Conservation (phyloP, 2,888 invertebrate genomes). For the Hirtodrosophila trivittata region DNA sequence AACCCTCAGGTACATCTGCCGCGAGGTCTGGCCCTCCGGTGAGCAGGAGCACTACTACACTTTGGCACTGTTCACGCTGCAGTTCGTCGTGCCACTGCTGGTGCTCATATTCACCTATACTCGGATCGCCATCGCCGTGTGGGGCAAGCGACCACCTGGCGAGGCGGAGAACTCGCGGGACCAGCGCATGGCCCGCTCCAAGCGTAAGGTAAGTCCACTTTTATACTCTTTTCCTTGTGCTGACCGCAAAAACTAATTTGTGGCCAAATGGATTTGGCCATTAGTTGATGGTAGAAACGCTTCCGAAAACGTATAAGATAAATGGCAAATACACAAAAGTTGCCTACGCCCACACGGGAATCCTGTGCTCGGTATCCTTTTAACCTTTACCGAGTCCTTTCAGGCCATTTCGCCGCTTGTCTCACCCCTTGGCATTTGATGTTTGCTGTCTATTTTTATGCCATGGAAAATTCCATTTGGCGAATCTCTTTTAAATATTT, state of each 20-base stretch:
- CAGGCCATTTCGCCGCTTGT: background rate
- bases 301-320: conserved; percentile 27
- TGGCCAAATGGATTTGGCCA: conserved; percentile 39
- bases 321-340: conserved; percentile 37
- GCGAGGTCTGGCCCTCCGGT: conserved; percentile 88
- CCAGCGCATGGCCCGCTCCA: conserved; percentile 92
- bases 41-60: conserved; percentile 90
- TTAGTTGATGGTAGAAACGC: conserved; percentile 16
- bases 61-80: conserved; percentile 90
- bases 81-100: conserved; percentile 92
- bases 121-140: conserved; percentile 93
- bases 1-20: conserved; percentile 87
- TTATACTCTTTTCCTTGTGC: conserved; percentile 16
- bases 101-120: conserved; percentile 94
- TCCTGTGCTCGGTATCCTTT: conserved; percentile 26
- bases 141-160: conserved; percentile 94
- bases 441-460: conserved; percentile 18
- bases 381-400: conserved; percentile 8
- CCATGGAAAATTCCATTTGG: conserved; percentile 11
- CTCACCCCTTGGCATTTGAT: conserved; percentile 3
- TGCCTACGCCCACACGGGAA: background rate
- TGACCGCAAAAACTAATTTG: conserved; percentile 77
- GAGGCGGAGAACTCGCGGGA: conserved; percentile 94
- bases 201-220: conserved; percentile 89
- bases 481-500: conserved; percentile 19